These are phyloP conservation scores for Liopterus haemorrhoidalis DNA, from an alignment of 2,888 invertebrate genomes.

Conservation along the genomic window DNA sequence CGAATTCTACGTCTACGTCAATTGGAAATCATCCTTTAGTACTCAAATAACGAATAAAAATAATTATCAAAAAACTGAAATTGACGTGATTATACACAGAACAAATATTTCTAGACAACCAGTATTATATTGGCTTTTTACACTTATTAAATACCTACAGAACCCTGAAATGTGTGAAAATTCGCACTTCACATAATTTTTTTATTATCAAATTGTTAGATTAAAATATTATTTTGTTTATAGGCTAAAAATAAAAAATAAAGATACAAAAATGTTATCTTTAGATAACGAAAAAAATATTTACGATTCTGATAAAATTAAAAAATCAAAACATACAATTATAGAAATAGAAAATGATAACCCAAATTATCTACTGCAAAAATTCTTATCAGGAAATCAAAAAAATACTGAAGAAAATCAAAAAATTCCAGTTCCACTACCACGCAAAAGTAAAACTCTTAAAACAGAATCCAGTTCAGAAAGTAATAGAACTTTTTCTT, in stretches of 20 bases:
- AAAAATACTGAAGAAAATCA: slow-evolving; percentile 14
- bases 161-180: too few relatives aligned
- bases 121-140: too few relatives aligned
- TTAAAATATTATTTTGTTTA: neutral
- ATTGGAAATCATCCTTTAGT: too few relatives aligned
- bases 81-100: too few relatives aligned
- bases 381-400: slow-evolving; percentile 32
- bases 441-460: slow-evolving; percentile 31
- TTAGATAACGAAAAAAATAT: slow-evolving; percentile 14
- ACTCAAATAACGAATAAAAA: too few relatives aligned
- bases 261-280: slow-evolving; percentile 24
- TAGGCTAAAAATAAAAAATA: slow-evolving; percentile 15
- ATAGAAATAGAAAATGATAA: slow-evolving; percentile 19
- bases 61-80: too few relatives aligned
- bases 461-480: slow-evolving; percentile 17
- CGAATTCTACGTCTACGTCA: too few relatives aligned
- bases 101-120: too few relatives aligned
- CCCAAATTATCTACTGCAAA: slow-evolving; percentile 35
- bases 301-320: slow-evolving; percentile 18
- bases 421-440: slow-evolving; percentile 37
- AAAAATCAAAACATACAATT: neutral
- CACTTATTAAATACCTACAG: too few relatives aligned
- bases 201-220: too few relatives aligned
- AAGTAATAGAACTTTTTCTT: slow-evolving; percentile 24
- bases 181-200: too few relatives aligned